Evolutionary conservation across 2,113 vertebrate genomes (phyloP).

Genomic region (Mungos mungo): DNA sequence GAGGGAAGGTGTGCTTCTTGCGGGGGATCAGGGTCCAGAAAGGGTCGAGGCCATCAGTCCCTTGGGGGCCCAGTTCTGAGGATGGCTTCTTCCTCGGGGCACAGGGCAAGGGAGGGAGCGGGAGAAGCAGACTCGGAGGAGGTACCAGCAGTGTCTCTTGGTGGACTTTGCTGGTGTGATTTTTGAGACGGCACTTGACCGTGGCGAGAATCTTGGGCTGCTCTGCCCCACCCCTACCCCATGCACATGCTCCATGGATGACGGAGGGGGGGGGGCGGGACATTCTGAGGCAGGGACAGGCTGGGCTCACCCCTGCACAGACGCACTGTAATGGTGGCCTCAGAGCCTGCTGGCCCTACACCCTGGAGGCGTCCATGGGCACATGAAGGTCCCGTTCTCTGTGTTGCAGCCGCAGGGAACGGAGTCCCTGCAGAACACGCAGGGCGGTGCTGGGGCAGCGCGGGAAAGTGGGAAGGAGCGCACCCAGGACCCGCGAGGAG

Average conservation of each 20-base stretch:
- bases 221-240: not conserved
- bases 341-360: not conserved
- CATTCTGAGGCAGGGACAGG: not conserved
- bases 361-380: no score
- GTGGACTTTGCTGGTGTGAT: fast-evolving
- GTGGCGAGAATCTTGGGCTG: not conserved
- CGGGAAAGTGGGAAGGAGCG: not conserved
- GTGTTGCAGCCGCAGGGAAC: not conserved
- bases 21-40: no score
- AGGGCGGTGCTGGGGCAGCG: not conserved
- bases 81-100: not conserved
- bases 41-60: not conserved
- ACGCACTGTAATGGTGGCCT: constrained; percentile 5
- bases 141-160: fast-evolving
- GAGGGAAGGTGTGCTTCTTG: not conserved
- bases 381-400: not conserved
- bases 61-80: not conserved
- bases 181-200: not conserved
- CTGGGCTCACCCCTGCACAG: not conserved
- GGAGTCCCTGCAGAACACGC: not conserved
- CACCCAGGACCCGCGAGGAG: no score
- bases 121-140: not conserved
- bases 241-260: not conserved
- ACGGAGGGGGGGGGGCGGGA: not conserved
- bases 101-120: fast-evolving